Conservation (phyloP, 2,113 vertebrate species). For the Spea bombifrons region DNA sequence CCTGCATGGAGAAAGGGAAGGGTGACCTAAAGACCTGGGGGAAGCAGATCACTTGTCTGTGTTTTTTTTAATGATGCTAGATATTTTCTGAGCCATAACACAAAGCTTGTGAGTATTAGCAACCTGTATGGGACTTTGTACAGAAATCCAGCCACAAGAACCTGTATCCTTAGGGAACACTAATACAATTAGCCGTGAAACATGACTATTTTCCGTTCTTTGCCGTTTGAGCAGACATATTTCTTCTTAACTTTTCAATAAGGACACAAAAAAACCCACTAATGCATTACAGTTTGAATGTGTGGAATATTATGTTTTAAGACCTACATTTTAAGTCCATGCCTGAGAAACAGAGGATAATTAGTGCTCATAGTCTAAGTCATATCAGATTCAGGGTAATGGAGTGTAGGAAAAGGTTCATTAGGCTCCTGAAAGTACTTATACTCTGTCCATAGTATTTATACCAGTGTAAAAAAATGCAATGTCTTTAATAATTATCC, state of each 20-base stretch:
- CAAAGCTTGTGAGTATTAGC: neutral
- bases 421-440: slow-evolving; percentile 79
- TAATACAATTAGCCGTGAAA: slow-evolving; percentile 60
- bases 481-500: slow-evolving; percentile 62
- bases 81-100: no score
- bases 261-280: slow-evolving; percentile 62
- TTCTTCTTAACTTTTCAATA: slow-evolving; percentile 66
- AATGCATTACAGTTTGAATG: slow-evolving; percentile 61
- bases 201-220: slow-evolving; percentile 44
- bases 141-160: slow-evolving; percentile 3
- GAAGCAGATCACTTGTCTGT: no score
- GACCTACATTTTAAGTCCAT: slow-evolving; percentile 67
- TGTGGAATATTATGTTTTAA: slow-evolving; percentile 71
- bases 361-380: slow-evolving; percentile 74
- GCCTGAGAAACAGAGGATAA: slow-evolving; percentile 72
- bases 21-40: no score
- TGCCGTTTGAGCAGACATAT: slow-evolving; percentile 52
- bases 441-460: slow-evolving; percentile 79
- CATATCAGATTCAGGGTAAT: slow-evolving; percentile 80
- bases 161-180: slow-evolving; percentile 41
- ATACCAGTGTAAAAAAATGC: slow-evolving; percentile 71
- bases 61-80: no score
- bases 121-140: neutral
- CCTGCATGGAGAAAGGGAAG: no score
- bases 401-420: slow-evolving; percentile 81